Evolutionary conservation across 2,797 vertebrate species (phyloP).

Genomic region (Meriones psammophilus): DNA sequence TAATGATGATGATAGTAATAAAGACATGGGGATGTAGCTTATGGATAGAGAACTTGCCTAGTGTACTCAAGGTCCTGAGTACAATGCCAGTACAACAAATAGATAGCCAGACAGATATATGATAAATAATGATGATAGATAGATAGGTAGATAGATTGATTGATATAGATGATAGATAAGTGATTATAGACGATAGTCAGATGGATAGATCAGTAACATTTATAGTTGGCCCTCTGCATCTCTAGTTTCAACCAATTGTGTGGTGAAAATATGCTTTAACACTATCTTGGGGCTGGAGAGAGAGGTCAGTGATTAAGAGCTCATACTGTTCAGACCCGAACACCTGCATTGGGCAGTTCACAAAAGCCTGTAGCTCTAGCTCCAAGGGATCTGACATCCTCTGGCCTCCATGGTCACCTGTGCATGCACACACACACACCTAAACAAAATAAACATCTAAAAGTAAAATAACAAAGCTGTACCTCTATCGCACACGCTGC

Average conservation of each 20-base stretch:
- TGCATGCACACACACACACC: neutral
- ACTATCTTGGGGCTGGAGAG: neutral
- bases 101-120: neutral
- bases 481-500: neutral
- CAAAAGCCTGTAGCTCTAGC: neutral
- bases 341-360: neutral
- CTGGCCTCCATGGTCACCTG: neutral
- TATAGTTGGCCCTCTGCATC: neutral
- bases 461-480: neutral
- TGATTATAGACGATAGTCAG: no score
- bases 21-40: neutral
- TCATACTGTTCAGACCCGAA: neutral
- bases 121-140: neutral
- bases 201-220: neutral
- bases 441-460: neutral
- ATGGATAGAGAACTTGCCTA: neutral
- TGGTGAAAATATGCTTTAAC: neutral
- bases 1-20: neutral
- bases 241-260: neutral
- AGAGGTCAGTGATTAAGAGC: neutral
- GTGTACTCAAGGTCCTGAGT: neutral
- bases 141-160: neutral
- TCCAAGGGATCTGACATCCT: neutral
- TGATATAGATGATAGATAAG: neutral
- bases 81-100: neutral